phyloP scores from a whole-genome alignment of 2,113 vertebrate genomes.

The Onychostruthus taczanowskii region DNA sequence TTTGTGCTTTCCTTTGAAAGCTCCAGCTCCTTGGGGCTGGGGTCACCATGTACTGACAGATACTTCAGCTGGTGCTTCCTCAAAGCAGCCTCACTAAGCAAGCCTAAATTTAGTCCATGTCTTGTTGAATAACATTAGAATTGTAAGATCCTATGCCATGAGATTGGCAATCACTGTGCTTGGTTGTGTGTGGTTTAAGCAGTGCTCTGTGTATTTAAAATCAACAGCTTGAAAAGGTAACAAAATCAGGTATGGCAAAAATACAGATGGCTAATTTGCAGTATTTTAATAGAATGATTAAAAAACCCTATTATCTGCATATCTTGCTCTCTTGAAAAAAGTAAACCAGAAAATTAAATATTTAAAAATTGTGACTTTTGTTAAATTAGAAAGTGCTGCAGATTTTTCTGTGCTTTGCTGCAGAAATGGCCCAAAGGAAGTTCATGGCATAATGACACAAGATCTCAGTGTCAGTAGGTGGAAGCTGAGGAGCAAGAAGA shows the following conservation, averaged over 20 bases:
- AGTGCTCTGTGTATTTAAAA: not conserved
- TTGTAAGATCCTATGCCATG: not conserved
- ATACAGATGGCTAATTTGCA: not conserved
- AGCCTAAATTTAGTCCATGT: not conserved
- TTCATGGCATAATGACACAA: not conserved
- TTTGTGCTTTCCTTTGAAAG: not conserved
- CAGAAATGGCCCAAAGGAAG: not conserved
- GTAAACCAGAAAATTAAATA: not conserved
- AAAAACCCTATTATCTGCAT: not conserved
- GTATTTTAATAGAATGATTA: not conserved
- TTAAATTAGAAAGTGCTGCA: not conserved
- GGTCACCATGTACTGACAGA: not conserved
- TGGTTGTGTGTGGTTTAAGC: not conserved
- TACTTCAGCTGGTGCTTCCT: not conserved
- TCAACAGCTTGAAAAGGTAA: not conserved
- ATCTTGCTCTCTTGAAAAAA: not conserved
- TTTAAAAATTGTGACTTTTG: accelerated
- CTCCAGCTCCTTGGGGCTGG: not conserved
- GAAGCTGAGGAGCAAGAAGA: not conserved
- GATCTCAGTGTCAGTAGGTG: not conserved
- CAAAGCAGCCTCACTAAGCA: not conserved
- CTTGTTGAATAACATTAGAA: not conserved
- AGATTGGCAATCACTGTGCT: not conserved
- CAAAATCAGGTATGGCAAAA: not conserved
- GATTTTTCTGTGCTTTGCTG: not conserved